Evolutionary conservation across 2,797 vertebrate genomes (phyloP), one percentile per base, ranked within the genome.

Genomic region (Rhynchotus rufescens): DNA sequence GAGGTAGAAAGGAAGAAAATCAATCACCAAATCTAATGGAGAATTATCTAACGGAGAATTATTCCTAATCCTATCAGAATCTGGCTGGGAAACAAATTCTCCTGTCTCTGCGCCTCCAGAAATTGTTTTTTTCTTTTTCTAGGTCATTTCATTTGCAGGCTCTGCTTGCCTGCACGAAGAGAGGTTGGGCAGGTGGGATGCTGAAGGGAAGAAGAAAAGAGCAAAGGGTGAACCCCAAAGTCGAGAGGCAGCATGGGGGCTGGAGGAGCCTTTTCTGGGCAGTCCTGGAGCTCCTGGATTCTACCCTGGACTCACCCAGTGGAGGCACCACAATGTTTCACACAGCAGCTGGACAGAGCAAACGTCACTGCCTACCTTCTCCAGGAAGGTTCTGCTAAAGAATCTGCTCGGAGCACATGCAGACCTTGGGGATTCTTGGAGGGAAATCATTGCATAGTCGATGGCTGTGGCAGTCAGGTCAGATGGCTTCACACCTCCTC

Each of bases 11-110:
- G 47, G 38, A 81, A 76, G 52, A 67, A 93, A 92, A 93, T 74
- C 83, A 84, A 71, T 87, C 90, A 44, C 30, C 67, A 49, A 74
- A 26, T 26, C 87, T 84, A 74, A 91, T 56, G 75, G 83, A 91
- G 89, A 93, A 92, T 92, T 77, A 89, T 91, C 91, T 49, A 77
- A 79, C 49, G 20, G 42, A 52, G 74, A 84, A 38, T 86, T 91
- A 64, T 84, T 89, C 92, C 92, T 94, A 95, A 95, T 95, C 93
- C 78, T 80, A 92, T 92, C 89, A 77, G 71, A 44, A 45, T 22
- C 88, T 77, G 91, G 14, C 61, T 54, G 80, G 78, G 75, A 88
- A 91, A 72, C 78, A 88, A 91, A 92, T 73, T 81, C 87, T 77
- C 21, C 74, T 1, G 6, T 60, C 68, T 90, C 84, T 34, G 79